Evolutionary conservation across 2,888 invertebrate species (phyloP).

Genomic region (Andrena haemorrhoa): DNA sequence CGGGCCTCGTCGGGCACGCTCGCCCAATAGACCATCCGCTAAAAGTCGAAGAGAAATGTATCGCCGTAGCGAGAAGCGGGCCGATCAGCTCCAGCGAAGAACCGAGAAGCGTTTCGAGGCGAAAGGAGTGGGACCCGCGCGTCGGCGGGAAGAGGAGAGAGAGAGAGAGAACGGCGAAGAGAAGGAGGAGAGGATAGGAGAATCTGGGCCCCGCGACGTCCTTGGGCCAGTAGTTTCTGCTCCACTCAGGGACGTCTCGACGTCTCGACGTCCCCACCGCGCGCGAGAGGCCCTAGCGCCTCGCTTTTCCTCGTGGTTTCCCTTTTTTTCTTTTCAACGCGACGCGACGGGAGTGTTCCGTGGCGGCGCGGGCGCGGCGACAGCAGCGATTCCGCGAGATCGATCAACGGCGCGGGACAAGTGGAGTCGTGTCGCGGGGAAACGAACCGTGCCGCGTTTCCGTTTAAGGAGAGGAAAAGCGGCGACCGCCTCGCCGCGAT

Average conservation of each 20-base stretch:
- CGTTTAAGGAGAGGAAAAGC: slow-evolving; percentile 7
- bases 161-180: slow-evolving; percentile 48
- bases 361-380: slow-evolving; percentile 7
- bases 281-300: slow-evolving; percentile 17
- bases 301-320: slow-evolving; percentile 34
- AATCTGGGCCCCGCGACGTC: slow-evolving; percentile 83
- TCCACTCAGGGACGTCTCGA: slow-evolving; percentile 76
- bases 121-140: background rate
- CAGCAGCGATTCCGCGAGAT: slow-evolving; percentile 38
- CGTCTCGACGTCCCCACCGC: slow-evolving; percentile 55
- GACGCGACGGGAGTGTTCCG: background rate
- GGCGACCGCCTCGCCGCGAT: background rate
- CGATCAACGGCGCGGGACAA: background rate
- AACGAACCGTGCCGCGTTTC: slow-evolving; percentile 15
- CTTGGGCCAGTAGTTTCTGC: slow-evolving; percentile 79
- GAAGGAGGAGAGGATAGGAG: slow-evolving; percentile 54
- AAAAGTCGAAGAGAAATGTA: slow-evolving; percentile 64
- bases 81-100: slow-evolving; percentile 13
- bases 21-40: slow-evolving; percentile 17
- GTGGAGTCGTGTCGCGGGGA: slow-evolving; percentile 6
- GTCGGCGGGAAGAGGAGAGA: slow-evolving; percentile 18
- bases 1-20: background rate
- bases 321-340: slow-evolving; percentile 17
- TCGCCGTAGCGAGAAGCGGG: slow-evolving; percentile 59
- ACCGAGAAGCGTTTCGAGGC: slow-evolving; percentile 15